Evolutionary conservation across 2,888 invertebrate species (phyloP), one percentile per base, ranked within the genome.

Genomic region (Dyspetes luteomarginatus): DNA sequence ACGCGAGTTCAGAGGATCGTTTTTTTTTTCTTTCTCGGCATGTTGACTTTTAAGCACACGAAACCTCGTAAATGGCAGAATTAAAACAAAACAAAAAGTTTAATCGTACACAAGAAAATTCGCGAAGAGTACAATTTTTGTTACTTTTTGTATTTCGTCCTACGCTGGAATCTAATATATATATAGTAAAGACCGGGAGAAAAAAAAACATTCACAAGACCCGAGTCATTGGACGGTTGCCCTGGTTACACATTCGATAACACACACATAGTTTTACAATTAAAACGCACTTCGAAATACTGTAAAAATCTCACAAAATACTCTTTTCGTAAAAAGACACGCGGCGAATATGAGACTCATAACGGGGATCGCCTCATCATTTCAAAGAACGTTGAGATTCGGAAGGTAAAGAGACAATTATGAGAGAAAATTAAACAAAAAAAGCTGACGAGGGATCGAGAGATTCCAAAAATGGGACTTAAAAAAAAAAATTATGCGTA

Each of bases 231-330:
- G 88, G 88, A 89, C 89, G 89, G 88, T 89, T 88, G 89, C 89
- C 89, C 88, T 90, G 89, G 36, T 36, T 89, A 88, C 87, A 90
- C 86, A 89, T 88, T 89, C 87, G 88, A 88, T 88, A n/a, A n/a
- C n/a, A 89, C 88, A 89, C 68, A 83, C 81, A 82, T 87, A 89
- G 88, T 89, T 90, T 87, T 87, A 88, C 86, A 89, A 90, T 91
- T 88, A 89, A 91, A 91, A 89, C 89, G 88, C 88, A 90, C 88
- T 86, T 90, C 89, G 87, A 91, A 91, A 91, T 91, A 91, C 91
- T 91, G 91, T 91, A 90, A 91, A 76, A 90, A 90, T 91, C 89
- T 91, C 90, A 91, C 88, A 91, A 91, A 91, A 91, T 91, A 91
- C 89, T 91, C 87, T 88, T 89, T 85, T 89, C 85, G 86, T 89